Evolutionary conservation across 2,113 vertebrate genomes (phyloP).

Genomic region (Gymnogyps californianus): DNA sequence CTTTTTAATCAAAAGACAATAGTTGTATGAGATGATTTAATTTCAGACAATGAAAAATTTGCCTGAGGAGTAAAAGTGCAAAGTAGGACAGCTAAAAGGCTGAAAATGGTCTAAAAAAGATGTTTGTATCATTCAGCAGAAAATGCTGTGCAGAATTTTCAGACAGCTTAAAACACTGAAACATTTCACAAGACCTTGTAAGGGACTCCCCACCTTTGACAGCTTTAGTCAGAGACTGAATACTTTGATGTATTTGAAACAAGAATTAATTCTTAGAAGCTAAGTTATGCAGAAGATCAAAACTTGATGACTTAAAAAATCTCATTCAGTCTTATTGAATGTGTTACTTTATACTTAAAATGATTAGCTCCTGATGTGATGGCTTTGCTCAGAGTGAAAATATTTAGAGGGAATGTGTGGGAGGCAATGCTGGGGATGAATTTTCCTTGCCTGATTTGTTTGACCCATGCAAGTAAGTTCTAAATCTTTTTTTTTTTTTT

Average conservation of each 20-base stretch:
- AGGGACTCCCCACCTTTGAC: neutral
- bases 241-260: neutral
- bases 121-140: neutral
- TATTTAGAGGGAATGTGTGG: neutral
- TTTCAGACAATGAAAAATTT: neutral
- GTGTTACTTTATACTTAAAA: neutral
- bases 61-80: neutral
- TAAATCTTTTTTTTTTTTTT: neutral
- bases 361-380: neutral
- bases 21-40: neutral
- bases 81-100: neutral
- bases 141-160: neutral
- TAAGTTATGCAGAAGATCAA: neutral
- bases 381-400: neutral
- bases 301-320: neutral
- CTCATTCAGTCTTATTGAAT: neutral
- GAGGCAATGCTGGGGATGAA: neutral
- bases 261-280: neutral
- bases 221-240: neutral
- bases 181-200: neutral
- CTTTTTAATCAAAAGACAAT: neutral
- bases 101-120: neutral
- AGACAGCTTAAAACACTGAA: neutral
- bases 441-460: neutral
- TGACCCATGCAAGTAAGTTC: neutral